Base-by-base conservation (phyloP, 2,888 invertebrate species). In the Holacanthella duospinosa region DNA sequence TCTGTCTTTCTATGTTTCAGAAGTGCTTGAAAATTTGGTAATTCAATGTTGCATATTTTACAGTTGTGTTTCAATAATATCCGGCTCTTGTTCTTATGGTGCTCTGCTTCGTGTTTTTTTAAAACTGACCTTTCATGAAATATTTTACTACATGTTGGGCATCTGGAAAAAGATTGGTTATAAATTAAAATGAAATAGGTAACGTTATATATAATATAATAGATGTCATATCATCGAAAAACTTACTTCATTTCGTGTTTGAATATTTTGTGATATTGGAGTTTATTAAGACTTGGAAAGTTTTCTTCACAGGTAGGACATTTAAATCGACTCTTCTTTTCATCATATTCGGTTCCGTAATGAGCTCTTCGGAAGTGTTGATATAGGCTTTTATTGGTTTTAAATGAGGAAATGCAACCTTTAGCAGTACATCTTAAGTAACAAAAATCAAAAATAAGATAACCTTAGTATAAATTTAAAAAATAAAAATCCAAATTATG, bases 341-440 rank as follows among this genome's bases (percentile, higher is more conserved):
- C 54, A 53, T 26, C 29, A 26, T 25, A 9, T n/a, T 6, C n/a
- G n/a, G 6, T 25, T 2, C 43, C 55, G 48, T 29, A 29, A 27
- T 71, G 71, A 27, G 58, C 62, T 44, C 60, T 61, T 16, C 61
- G 67, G 1, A 43, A 28, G 54, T 71, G 71, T 53, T 62, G 66
- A 43, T 56, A 44, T 1, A 70, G 65, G 26, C 68, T 65, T 3
- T 48, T 25, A 19, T 64, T 36, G 0, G 66, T 60, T 21, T 68
- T 67, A 63, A 71, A 71, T 1, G 63, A 55, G 0, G 69, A 68
- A 24, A 53, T 27, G 59, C 71, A 71, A 16, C 65, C 66, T 9
- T 65, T 65, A 16, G 56, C 44, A 2, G 21, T 16, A 53, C 71
- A 71, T 44, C 70, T 71, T 36, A 9, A 54, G 27, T 12, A 25